phyloP scores from a whole-genome alignment of 2,113 vertebrate genomes.

The Gambusia holbrooki region DNA sequence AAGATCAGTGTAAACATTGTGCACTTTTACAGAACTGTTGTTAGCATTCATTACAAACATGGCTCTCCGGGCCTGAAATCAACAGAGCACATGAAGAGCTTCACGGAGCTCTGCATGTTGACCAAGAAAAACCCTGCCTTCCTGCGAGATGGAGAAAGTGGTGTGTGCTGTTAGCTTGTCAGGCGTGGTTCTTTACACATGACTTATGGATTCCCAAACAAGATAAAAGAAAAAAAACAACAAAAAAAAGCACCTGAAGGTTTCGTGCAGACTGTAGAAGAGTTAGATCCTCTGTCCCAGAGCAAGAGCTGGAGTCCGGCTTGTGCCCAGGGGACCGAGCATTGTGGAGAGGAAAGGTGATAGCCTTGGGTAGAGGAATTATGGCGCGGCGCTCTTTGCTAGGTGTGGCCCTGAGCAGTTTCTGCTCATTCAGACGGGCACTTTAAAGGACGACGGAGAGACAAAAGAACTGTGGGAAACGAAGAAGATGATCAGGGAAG shows the following conservation, averaged over 20 bases:
- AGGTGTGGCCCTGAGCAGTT: conserved; percentile 64
- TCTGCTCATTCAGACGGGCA: conserved; percentile 49
- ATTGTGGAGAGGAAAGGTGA: conserved; percentile 72
- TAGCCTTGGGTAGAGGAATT: conserved; percentile 76
- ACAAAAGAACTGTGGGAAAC: conserved; percentile 61
- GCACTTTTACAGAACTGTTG: not conserved
- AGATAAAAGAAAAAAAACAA: conserved; percentile 8
- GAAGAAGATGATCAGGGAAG: conserved; percentile 54
- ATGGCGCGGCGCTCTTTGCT: conserved; percentile 49
- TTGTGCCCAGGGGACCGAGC: conserved; percentile 51
- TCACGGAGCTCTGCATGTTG: not conserved
- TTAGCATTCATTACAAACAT: not conserved
- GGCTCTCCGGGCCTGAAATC: not conserved
- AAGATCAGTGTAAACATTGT: no score
- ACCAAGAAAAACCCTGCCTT: conserved; percentile 1
- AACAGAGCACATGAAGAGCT: not conserved
- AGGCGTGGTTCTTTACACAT: conserved; percentile 39
- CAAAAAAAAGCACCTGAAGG: conserved; percentile 12
- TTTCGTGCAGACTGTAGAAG: conserved; percentile 51
- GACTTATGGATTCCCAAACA: conserved; percentile 14
- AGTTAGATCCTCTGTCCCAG: conserved; percentile 43
- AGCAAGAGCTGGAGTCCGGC: conserved; percentile 40
- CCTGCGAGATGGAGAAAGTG: conserved; percentile 2
- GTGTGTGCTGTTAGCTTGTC: conserved; percentile 6
- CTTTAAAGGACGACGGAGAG: conserved; percentile 39